Evolutionary conservation across 2,113 vertebrate genomes (phyloP), one percentile per base, ranked within the genome.

Genomic region (Heliornis fulica): DNA sequence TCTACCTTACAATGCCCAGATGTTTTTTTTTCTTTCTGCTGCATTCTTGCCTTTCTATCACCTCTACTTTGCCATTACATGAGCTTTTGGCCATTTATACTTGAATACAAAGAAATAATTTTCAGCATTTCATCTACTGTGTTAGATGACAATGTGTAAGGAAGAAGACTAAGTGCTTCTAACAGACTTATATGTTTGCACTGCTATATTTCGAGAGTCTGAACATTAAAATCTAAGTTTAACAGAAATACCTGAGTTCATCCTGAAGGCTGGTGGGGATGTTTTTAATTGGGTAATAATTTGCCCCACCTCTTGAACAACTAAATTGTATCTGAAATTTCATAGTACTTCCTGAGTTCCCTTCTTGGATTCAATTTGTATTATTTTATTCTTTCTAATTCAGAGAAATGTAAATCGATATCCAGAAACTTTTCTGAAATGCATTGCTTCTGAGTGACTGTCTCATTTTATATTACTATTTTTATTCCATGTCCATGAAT

Each of bases 311-410:
- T 59, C 31, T 43, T 34, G 23, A 10, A 63, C 71, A 93, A 79
- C 79, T 70, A 82, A 77, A 91, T 87, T 84, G 38, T 41, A 79
- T 82, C 64, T 87, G 56, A 87, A 94, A 95, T 75, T 64, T 91
- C 64, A 92, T 48, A 64, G 22, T 70, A 31, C 38, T 82, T 91
- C 48, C 54, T 65, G 36, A 78, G n/a, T 56, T 91, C 40, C 19
- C 22, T 87, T 80, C 59, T 71, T 87, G 51, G 28, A 87, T 82
- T 81, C 61, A 75, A 41, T 81, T 91, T 81, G 63, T 50, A 43
- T 78, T 75, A 81, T 88, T 93, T 89, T 84, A 66, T 90, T 94
- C 57, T 74, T 89, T 85, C 48, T 63, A 76, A 28, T 90, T 94
- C 61, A 57, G 46, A 86, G 83, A 84, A 90, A 77, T 59, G 50